These are phyloP conservation scores for Hyposmocoma kahamanoa DNA, from an alignment of 1,140 invertebrate species.

Conservation along the genomic window DNA sequence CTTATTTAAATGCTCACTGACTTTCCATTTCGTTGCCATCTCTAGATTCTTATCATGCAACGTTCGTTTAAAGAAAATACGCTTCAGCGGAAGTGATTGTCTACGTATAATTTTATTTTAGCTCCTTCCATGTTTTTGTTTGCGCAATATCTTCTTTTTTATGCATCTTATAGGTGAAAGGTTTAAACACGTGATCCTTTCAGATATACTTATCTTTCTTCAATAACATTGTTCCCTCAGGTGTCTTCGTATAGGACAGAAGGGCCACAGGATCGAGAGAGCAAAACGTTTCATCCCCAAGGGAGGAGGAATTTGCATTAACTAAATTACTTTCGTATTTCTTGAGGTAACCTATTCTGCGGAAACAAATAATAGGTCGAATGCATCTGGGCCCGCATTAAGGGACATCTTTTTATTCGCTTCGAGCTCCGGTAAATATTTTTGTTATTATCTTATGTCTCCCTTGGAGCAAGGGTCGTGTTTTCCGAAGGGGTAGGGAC, in stretches of 20 bases:
- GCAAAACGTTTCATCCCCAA: slow-evolving; percentile 23
- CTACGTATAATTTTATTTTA: no score
- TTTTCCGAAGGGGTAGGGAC: slow-evolving; percentile 24
- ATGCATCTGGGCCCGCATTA: slow-evolving; percentile 61
- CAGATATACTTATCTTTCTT: slow-evolving; percentile 41
- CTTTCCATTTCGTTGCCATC: slow-evolving; percentile 46
- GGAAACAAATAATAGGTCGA: slow-evolving; percentile 64
- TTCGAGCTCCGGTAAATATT: slow-evolving; percentile 64
- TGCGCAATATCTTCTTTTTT: no score
- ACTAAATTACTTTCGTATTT: slow-evolving; percentile 42
- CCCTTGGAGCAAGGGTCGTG: slow-evolving; percentile 15
- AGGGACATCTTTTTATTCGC: slow-evolving; percentile 67
- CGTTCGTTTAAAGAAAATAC: no score
- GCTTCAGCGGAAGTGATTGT: no score
- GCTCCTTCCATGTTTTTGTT: no score
- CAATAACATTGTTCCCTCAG: slow-evolving; percentile 49
- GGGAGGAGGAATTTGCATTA: slow-evolving; percentile 60
- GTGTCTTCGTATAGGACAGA: slow-evolving; percentile 32
- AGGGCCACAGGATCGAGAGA: slow-evolving; percentile 37
- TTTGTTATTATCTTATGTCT: slow-evolving; percentile 48
- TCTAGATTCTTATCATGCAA: no score
- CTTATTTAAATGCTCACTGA: slow-evolving; percentile 39
- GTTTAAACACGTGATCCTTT: no score
- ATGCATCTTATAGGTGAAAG: no score
- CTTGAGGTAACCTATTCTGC: slow-evolving; percentile 41